These are phyloP conservation scores for Ctenochaetus hawaiiensis DNA, from an alignment of 2,797 vertebrate species.

Conservation along the genomic window DNA sequence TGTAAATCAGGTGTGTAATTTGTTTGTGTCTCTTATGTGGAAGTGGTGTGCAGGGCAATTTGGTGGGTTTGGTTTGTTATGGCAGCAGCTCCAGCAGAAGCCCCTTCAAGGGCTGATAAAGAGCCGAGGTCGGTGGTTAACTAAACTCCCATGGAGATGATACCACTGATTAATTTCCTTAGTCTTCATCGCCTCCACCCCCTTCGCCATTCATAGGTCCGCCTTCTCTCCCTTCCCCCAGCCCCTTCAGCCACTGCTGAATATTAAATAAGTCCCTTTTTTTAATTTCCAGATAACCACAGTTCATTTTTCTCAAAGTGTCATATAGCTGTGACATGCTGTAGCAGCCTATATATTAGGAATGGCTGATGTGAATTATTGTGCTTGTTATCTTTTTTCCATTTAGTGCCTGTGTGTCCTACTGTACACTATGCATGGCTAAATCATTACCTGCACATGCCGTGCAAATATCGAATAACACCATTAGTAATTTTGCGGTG, in stretches of 20 bases:
- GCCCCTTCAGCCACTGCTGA: slow-evolving; percentile 69
- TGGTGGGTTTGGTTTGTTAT: slow-evolving; percentile 56
- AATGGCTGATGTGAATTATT: slow-evolving; percentile 72
- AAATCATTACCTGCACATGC: slow-evolving; percentile 66
- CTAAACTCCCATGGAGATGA: slow-evolving; percentile 77
- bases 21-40: slow-evolving; percentile 4
- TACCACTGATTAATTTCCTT: slow-evolving; percentile 81
- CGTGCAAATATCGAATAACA: slow-evolving; percentile 54
- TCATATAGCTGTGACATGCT: slow-evolving; percentile 63
- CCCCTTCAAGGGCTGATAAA: slow-evolving; percentile 78
- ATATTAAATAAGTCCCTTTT: slow-evolving; percentile 84
- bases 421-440: slow-evolving; percentile 56
- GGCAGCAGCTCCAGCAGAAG: slow-evolving; percentile 47
- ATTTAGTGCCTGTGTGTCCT: slow-evolving; percentile 70
- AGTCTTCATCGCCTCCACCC: slow-evolving; percentile 53
- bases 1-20: slow-evolving; percentile 15
- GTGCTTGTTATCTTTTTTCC: slow-evolving; percentile 70
- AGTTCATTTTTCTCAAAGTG: slow-evolving; percentile 78
- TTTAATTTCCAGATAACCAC: slow-evolving; percentile 83
- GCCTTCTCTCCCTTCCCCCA: slow-evolving; percentile 66
- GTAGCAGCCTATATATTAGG: slow-evolving; percentile 67
- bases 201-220: slow-evolving; percentile 51
- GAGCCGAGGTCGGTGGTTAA: slow-evolving; percentile 80
- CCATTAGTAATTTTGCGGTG: slow-evolving; percentile 47
- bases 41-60: slow-evolving; percentile 38